Conservation (phyloP, 2,888 invertebrate species). For the Agrotis exclamationis region DNA sequence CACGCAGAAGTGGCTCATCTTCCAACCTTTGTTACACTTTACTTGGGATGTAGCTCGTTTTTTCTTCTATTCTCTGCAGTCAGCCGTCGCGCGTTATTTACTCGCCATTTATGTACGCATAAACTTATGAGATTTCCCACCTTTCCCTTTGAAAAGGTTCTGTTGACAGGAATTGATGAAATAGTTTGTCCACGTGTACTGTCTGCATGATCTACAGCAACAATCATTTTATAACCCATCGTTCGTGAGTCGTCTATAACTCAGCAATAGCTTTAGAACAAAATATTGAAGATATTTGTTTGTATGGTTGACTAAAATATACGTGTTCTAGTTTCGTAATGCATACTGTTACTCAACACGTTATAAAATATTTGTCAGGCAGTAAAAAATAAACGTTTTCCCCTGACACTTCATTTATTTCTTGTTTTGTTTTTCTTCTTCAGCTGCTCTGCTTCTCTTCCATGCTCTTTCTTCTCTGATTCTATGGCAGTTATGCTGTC, state of each 20-base stretch:
- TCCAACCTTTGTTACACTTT: background rate
- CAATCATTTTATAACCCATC: background rate
- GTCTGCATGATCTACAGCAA: background rate
- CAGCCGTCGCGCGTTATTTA: background rate
- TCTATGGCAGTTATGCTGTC: no score
- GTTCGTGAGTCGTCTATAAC: background rate
- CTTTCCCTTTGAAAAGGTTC: background rate
- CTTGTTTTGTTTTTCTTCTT: background rate
- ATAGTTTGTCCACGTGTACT: no score
- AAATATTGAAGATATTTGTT: constrained; percentile 29
- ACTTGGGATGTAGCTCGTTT: background rate
- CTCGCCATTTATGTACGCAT: background rate
- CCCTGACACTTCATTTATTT: background rate
- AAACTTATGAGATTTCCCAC: background rate
- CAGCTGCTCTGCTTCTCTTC: no score
- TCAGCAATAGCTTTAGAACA: constrained; percentile 19
- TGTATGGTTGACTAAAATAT: constrained; percentile 41
- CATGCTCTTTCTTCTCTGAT: no score
- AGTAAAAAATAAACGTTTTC: constrained; percentile 8
- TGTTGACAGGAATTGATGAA: no score
- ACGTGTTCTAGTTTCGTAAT: constrained; percentile 50
- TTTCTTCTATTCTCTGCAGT: background rate
- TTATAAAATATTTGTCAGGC: constrained; percentile 22
- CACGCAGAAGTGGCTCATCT: background rate
- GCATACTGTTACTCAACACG: constrained; percentile 29